Conservation (phyloP, 2,113 vertebrate species). For the Epinephelus moara region DNA sequence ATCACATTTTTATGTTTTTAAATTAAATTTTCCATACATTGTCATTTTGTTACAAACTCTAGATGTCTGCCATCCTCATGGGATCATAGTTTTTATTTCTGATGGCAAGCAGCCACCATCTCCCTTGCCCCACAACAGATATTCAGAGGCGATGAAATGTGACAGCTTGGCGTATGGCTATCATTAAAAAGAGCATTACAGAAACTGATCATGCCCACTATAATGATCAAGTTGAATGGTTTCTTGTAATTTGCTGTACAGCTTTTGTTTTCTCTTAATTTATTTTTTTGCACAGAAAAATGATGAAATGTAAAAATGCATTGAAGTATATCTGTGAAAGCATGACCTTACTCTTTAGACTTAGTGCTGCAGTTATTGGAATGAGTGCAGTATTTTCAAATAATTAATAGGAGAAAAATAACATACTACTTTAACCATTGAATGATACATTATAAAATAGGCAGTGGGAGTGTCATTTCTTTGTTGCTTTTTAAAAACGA, state of each 20-base stretch:
- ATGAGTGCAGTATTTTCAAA: not conserved
- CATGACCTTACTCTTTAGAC: not conserved
- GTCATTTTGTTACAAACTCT: not conserved
- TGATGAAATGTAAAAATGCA: not conserved
- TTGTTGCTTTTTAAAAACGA: no score
- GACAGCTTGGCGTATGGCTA: not conserved
- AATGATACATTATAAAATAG: no score
- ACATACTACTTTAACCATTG: no score
- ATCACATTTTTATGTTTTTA: not conserved
- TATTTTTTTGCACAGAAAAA: not conserved
- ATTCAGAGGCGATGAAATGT: slow-evolving; percentile 20
- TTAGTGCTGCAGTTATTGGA: not conserved
- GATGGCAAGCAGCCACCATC: not conserved
- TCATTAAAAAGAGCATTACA: not conserved
- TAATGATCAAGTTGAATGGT: not conserved
- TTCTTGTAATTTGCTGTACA: not conserved
- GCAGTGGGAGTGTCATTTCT: no score
- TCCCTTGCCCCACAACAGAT: not conserved
- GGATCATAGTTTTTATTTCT: not conserved
- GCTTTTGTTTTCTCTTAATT: not conserved
- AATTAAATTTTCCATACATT: not conserved
- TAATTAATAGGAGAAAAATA: no score
- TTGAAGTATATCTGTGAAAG: no score
- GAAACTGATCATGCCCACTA: not conserved
- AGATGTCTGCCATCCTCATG: not conserved